Conservation (phyloP, 2,113 vertebrate genomes). For the Nothocercus julius region DNA sequence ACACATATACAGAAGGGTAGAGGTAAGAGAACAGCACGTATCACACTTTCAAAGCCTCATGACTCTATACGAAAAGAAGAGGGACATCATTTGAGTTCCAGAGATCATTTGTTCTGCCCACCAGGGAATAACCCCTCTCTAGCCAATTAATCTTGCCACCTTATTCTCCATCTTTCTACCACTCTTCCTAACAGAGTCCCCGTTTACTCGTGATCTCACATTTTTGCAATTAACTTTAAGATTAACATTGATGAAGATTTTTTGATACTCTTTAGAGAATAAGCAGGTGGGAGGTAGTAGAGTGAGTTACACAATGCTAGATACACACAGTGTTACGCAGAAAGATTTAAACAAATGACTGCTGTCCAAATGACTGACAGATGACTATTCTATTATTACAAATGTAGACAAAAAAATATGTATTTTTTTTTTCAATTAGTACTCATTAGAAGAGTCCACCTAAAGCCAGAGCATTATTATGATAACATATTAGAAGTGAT, state of each 20-base stretch:
- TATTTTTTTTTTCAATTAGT: not conserved
- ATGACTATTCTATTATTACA: not conserved
- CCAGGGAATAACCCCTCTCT: not conserved
- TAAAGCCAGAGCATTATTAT: not conserved
- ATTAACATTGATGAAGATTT: not conserved
- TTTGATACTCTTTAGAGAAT: not conserved
- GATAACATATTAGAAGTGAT: not conserved
- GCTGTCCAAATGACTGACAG: not conserved
- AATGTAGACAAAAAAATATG: not conserved
- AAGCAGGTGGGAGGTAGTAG: not conserved
- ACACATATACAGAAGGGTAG: not conserved
- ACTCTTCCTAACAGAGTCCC: not conserved
- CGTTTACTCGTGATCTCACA: rapidly evolving
- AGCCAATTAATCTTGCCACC: not conserved
- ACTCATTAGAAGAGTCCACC: not conserved
- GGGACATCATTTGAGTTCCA: not conserved
- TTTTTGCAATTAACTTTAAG: conserved; percentile 6
- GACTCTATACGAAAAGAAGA: not conserved
- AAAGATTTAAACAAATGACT: not conserved
- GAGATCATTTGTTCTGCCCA: not conserved
- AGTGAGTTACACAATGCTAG: not conserved
- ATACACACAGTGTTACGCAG: not conserved
- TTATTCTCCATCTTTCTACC: not conserved
- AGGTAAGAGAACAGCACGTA: not conserved
- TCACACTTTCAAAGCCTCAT: not conserved